Base-by-base conservation (phyloP, 2,113 vertebrate genomes). In the Pseudorectes ferrugineus region DNA sequence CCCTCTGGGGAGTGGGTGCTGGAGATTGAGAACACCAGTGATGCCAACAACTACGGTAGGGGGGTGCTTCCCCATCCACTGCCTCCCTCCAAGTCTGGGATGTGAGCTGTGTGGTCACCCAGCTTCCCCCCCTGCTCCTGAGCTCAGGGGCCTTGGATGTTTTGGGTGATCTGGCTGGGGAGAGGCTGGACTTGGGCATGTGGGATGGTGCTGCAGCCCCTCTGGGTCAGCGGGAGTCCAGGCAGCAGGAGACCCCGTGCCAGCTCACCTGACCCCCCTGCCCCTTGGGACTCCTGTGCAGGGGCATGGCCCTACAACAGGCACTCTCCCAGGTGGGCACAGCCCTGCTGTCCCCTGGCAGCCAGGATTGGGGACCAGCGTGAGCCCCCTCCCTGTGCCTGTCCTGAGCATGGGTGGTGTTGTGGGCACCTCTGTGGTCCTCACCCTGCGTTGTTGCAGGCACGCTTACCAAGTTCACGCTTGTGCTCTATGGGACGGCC, bases 31-130 rank as follows among this genome's bases (percentile, higher is more conserved):
- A 99, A 99, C 73, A 98, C 98, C 88, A 98, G 98, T 0, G 99
- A 98, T 21, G 98, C 98, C 96, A 99, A 98, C 78, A 99, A 99
- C 97, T 99, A 99, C 0, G 99, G 99, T 99, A 97, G 58, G 90
- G 62, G 25, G 46, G 51, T 49, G 20, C 63, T 71, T 38, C 33
- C 3, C 6, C 20, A 6, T 14, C 17, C 23, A 5, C 70, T 5
- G 42, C 42, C 23, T 61, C 13, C 14, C 17, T 48, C 35, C 0
- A 1, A 40, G 65, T 36, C 16, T 14, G 3, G 18, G 31, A 25
- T 5, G 2, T 2, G 24, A 45, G 35, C 6, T 52, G 3, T n/a
- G 10, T 8, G 16, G 26, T 36, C 4, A 2, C 26, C 38, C 3
- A 2, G 35, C 1, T 28, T 52, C 5, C 14, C 8, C 22, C 6